Conservation (phyloP, 2,888 invertebrate genomes). For the Spilosoma lubricipeda region DNA sequence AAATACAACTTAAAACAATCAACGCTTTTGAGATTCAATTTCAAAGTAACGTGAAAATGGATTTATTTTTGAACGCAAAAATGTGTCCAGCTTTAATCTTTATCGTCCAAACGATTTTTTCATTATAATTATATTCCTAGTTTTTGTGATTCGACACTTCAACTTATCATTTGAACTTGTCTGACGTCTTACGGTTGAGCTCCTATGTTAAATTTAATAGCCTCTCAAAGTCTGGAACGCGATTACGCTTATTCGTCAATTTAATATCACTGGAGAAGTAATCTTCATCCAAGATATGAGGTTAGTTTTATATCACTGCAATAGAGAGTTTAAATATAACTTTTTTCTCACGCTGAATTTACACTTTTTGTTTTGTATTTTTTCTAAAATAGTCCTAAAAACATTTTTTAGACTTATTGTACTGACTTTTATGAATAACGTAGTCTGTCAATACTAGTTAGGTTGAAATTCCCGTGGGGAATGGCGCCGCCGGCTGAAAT, state of each 20-base stretch:
- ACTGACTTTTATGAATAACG: too few species aligned
- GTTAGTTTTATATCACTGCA: background rate
- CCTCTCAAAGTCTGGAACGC: background rate
- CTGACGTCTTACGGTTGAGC: background rate
- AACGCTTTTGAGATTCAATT: conserved; percentile 8
- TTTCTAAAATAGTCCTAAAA: too few species aligned
- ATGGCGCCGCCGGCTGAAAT: too few species aligned
- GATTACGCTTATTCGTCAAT: background rate
- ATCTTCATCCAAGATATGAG: background rate
- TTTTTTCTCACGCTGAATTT: too few species aligned
- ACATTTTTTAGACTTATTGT: too few species aligned
- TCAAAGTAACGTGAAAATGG: background rate
- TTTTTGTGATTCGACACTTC: background rate
- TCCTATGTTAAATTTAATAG: background rate
- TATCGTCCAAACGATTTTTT: background rate
- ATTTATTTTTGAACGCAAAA: background rate
- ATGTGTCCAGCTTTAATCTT: background rate
- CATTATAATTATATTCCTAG: background rate
- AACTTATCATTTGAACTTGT: background rate
- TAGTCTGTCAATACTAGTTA: too few species aligned
- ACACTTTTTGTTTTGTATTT: too few species aligned
- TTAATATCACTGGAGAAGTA: background rate
- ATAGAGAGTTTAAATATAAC: too few species aligned
- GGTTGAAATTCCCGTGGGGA: too few species aligned
- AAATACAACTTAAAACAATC: conserved; percentile 2